Evolutionary conservation across 2,113 vertebrate genomes (phyloP).

Genomic region (Ptilorrhoa leucosticta): DNA sequence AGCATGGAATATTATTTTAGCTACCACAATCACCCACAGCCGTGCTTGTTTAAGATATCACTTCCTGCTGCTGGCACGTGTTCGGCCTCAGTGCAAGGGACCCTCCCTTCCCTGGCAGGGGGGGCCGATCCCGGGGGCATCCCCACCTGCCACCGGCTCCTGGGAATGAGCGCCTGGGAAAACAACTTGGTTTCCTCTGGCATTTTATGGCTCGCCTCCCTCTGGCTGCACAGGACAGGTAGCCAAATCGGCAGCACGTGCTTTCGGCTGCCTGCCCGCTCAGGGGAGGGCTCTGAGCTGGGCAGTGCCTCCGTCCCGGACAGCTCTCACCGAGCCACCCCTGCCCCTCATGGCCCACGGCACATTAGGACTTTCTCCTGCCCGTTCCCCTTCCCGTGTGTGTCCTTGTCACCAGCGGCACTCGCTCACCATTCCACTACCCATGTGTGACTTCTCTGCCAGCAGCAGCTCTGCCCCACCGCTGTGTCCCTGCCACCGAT

Average conservation of each 20-base stretch:
- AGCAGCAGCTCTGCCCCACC: background rate
- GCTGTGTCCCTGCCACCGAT: accelerated
- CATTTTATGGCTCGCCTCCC: background rate
- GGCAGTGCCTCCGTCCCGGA: background rate
- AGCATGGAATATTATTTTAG: background rate
- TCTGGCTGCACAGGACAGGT: background rate
- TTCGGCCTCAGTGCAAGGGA: background rate
- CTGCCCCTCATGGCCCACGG: background rate
- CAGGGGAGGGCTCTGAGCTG: background rate
- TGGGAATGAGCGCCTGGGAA: background rate
- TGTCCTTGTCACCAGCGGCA: background rate
- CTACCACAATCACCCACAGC: background rate
- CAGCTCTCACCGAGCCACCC: accelerated
- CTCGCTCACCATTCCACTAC: background rate
- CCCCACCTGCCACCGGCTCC: background rate
- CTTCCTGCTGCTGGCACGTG: background rate
- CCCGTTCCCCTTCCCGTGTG: background rate
- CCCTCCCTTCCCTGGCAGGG: background rate
- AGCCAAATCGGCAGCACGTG: accelerated
- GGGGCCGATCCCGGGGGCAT: accelerated
- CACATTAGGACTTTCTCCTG: background rate
- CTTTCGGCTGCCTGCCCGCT: accelerated
- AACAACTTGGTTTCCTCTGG: background rate
- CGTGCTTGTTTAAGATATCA: background rate
- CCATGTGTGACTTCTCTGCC: background rate